A percentile compares a stretch with the other conserved stretches of the same genome.
Conservation (phyloP, 2,113 vertebrate genomes). For the Xenus cinereus region DNA sequence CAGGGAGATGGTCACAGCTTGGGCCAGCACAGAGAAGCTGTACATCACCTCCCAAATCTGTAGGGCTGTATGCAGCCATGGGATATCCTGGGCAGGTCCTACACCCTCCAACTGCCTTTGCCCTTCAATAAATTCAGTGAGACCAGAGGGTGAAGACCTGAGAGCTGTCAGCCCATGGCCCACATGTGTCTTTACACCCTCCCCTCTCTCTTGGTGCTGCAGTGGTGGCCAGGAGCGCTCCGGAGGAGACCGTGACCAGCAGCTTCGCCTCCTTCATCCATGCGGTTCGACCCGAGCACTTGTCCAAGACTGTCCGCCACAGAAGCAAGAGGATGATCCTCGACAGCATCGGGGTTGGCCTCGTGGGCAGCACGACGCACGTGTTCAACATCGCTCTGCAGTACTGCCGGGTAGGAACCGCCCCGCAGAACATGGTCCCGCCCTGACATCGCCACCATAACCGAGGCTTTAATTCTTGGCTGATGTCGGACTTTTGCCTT, state of each 20-base stretch:
- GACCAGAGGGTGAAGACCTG: neutral
- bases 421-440: fast-evolving
- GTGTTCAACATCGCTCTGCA: conserved; percentile 81
- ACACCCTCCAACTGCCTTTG: neutral
- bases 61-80: neutral
- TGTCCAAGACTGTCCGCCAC: conserved; percentile 72
- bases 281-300: conserved; percentile 69
- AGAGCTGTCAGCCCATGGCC: neutral
- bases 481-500: neutral
- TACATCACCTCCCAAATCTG: neutral
- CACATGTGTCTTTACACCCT: neutral
- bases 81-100: neutral
- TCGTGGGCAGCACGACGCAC: conserved; percentile 82
- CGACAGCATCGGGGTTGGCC: conserved; percentile 87
- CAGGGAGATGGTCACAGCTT: neutral
- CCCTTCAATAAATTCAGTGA: neutral
- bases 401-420: conserved; percentile 81
- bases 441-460: too few relatives aligned
- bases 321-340: conserved; percentile 91
- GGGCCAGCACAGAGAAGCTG: neutral
- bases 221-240: conserved; percentile 68
- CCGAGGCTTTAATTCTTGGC: neutral
- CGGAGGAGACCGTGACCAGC: conserved; percentile 80
- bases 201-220: neutral
- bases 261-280: conserved; percentile 86